Percentiles rank a stretch among this genome's conserved stretches.
Conservation (phyloP, 1,140 invertebrate species). For the Drosophila rhopaloa region DNA sequence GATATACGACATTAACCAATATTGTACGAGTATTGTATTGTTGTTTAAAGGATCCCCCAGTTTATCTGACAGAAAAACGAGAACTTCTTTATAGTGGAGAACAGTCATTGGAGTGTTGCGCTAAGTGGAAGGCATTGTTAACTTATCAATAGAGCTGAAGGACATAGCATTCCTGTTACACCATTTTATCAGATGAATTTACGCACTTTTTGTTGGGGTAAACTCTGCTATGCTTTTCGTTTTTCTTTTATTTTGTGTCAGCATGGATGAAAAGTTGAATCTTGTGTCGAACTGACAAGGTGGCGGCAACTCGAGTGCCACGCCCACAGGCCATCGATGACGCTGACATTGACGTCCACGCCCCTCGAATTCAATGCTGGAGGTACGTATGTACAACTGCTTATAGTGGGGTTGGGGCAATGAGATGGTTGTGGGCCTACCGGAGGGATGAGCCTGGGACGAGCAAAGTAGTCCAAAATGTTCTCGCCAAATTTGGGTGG, state of each 20-base stretch:
- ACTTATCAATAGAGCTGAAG: slow-evolving; percentile 57
- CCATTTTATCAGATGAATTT: slow-evolving; percentile 68
- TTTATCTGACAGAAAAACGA: neutral
- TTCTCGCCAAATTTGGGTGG: slow-evolving; percentile 30
- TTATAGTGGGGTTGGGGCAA: neutral
- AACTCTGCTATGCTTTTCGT: slow-evolving; percentile 3
- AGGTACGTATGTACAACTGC: slow-evolving; percentile 7
- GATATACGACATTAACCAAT: too few relatives aligned
- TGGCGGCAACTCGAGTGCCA: neutral
- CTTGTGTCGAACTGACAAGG: slow-evolving; percentile 4
- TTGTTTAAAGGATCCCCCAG: neutral
- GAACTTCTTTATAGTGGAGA: neutral
- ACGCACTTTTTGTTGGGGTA: slow-evolving; percentile 40
- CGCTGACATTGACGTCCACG: slow-evolving; percentile 58
- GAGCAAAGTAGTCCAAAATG: slow-evolving; percentile 26
- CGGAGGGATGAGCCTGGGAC: neutral
- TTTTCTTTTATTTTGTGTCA: slow-evolving; percentile 10
- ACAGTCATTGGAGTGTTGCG: slow-evolving; percentile 17
- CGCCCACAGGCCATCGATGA: slow-evolving; percentile 50
- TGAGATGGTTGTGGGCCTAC: slow-evolving; percentile 11
- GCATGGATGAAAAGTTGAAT: slow-evolving; percentile 38
- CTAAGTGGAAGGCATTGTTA: slow-evolving; percentile 59
- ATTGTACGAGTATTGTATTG: too few relatives aligned
- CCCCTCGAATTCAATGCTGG: slow-evolving; percentile 13
- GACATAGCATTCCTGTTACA: slow-evolving; percentile 53